Evolutionary conservation across 2,888 invertebrate species (phyloP).

Genomic region (Hypercompe scribonia): DNA sequence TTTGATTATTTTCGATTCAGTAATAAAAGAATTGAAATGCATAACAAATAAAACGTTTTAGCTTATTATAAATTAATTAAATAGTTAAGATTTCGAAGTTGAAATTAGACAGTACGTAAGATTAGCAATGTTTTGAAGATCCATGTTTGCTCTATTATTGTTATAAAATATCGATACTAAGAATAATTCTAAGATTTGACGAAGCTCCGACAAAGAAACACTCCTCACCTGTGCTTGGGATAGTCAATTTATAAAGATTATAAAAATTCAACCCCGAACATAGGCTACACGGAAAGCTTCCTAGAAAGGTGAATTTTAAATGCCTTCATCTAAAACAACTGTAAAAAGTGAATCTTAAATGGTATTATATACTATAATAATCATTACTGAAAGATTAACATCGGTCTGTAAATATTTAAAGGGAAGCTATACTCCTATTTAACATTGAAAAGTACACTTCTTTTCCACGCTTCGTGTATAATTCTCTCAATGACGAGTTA

Average conservation of each 20-base stretch:
- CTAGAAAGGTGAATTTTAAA: background rate
- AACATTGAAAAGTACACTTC: background rate
- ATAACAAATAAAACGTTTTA: too few species aligned
- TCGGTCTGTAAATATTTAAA: background rate
- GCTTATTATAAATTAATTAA: too few species aligned
- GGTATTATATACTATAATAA: background rate
- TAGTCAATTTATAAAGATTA: background rate
- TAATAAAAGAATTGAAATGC: too few species aligned
- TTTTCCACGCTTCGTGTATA: background rate
- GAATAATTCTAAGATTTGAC: background rate
- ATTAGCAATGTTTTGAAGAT: too few species aligned
- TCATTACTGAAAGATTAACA: background rate
- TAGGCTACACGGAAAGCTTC: background rate
- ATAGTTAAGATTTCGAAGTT: too few species aligned
- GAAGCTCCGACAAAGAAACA: background rate
- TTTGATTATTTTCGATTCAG: too few species aligned
- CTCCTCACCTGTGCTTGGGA: background rate
- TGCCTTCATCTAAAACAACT: background rate
- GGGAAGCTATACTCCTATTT: background rate
- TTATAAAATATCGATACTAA: too few species aligned
- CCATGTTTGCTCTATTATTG: too few species aligned
- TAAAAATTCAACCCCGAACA: background rate
- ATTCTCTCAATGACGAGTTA: background rate
- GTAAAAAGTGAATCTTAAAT: background rate
- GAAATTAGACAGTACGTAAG: too few species aligned